Conservation (phyloP, 2,113 vertebrate genomes). For the Halcyon malimbica region DNA sequence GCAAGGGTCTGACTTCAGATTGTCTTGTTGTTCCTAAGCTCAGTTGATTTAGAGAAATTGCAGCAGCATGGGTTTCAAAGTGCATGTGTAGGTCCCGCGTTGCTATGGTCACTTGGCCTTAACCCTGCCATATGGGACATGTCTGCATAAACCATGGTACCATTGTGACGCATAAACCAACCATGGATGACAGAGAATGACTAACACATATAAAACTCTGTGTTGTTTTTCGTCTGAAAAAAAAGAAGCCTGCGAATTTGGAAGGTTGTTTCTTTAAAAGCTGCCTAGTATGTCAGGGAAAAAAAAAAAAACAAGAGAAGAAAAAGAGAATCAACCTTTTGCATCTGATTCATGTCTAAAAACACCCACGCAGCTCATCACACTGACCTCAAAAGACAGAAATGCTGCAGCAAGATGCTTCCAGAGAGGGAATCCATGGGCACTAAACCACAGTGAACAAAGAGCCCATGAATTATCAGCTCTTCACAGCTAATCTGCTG, state of each 20-base stretch:
- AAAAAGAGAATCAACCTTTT: conserved; percentile 37
- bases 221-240: neutral
- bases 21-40: neutral
- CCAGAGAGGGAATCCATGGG: conserved; percentile 26
- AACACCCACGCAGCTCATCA: conserved; percentile 48
- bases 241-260: neutral
- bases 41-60: neutral
- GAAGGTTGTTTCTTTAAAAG: neutral
- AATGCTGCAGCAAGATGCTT: conserved; percentile 38
- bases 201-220: neutral
- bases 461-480: neutral
- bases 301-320: neutral
- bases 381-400: conserved; percentile 54
- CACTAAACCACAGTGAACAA: conserved; percentile 10
- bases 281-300: neutral
- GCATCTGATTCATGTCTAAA: conserved; percentile 58
- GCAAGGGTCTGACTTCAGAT: neutral
- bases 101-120: neutral
- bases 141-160: neutral
- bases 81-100: neutral
- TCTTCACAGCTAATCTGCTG: neutral
- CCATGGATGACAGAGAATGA: neutral
- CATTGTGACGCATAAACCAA: neutral
- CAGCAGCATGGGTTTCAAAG: neutral
- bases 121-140: neutral